Base-by-base conservation (phyloP, 2,113 vertebrate species). In the Phyllostomus hastatus region DNA sequence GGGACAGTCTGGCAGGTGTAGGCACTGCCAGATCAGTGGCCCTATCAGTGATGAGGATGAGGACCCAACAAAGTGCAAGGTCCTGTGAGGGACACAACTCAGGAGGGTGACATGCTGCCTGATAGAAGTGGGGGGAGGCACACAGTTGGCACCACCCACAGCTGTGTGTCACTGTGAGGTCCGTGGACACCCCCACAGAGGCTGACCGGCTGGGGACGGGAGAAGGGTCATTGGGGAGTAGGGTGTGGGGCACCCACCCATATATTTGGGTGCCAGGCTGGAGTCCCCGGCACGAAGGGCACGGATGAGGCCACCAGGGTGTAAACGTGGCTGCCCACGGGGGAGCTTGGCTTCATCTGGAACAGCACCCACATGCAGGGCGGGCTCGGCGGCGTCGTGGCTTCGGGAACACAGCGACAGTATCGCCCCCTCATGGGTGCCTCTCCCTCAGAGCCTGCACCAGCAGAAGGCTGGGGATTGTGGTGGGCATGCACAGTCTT, bases 261-360 rank as follows among this genome's bases (percentile, higher is more conserved):
- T 61, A 16, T 5, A 0, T 0, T 0, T 54, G 28, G 64, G 31
- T 64, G 4, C 17, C 67, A 48, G 69, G 35, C 41, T 35, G 41
- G 20, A 4, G 20, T 41, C 41, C 26, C 3, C 19, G 14, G 16
- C 17, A 15, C 8, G 15, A 81, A 19, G 59, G 41, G 17, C 54
- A 19, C 22, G 14, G 22, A 17, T 24, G 41, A 43, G 54, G 41
- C 54, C 22, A 14, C 59, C 33, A n/a, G 61, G 35, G 38, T 26
- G 1, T 28, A 24, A 6, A 22, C 22, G 26, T 38, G 38, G 5
- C 19, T 31, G 5, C 31, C 43, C 2, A 1, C 7, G 46, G 66
- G 26, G 75, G 9, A 35, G 24, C 35, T 0, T 24, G 89, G 48
- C 54, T 41, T 0, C 24, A 12, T 28, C 35, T 20, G 79, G 73